These are phyloP conservation scores for Marcusenius ussheri DNA, from an alignment of 2,113 vertebrate species.

Conservation along the genomic window DNA sequence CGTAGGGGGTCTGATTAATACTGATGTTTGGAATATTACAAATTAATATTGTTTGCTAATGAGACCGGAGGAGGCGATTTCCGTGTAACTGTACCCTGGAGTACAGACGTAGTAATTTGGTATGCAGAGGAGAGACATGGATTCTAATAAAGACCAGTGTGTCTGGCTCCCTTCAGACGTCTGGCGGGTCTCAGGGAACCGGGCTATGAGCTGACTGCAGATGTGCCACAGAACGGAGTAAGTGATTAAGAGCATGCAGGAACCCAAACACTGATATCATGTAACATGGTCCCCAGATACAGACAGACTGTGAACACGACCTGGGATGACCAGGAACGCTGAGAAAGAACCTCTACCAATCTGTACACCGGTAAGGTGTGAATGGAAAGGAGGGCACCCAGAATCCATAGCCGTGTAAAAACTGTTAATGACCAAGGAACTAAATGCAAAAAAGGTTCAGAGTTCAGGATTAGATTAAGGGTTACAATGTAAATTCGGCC, in stretches of 20 bases:
- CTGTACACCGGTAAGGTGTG: not conserved
- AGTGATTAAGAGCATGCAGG: not conserved
- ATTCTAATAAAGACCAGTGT: not conserved
- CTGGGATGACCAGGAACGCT: not conserved
- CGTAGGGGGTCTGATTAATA: not conserved
- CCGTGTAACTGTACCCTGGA: not conserved
- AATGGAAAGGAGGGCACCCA: not conserved
- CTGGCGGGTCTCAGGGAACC: not conserved
- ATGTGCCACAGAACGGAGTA: not conserved
- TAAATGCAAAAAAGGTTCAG: not conserved
- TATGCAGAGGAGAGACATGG: not conserved
- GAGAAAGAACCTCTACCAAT: not conserved
- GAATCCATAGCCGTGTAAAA: not conserved
- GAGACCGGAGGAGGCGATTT: constrained; percentile 29
- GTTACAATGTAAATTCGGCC: not conserved
- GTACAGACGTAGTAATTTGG: not conserved
- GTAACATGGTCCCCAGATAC: not conserved
- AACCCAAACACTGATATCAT: not conserved
- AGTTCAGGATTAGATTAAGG: not conserved
- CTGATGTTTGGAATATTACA: constrained; percentile 14
- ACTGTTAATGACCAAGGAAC: not conserved
- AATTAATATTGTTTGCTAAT: constrained; percentile 40
- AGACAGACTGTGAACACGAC: not conserved
- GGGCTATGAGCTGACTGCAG: not conserved
- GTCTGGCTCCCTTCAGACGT: not conserved